Base-by-base conservation (phyloP, 1,140 invertebrate species). In the Laupala kohalensis region DNA sequence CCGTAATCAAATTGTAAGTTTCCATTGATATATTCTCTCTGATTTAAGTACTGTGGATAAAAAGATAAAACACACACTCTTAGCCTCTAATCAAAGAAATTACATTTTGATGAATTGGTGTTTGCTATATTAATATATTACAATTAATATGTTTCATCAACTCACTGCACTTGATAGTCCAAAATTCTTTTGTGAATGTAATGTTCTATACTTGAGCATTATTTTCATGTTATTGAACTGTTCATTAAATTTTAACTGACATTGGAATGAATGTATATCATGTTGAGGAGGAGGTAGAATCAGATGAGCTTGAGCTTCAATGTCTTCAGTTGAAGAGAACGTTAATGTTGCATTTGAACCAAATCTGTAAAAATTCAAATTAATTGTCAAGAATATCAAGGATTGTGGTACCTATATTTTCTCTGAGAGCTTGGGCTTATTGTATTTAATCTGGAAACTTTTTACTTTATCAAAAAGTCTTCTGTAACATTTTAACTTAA, bases 221-320 rank as follows among this genome's bases (percentile, higher is more conserved):
- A 76, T 73, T 2, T 74, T 53, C 13, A 75, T 62, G 19, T 73
- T 69, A 19, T 72, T 73, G 25, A 74, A 76, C 65, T 75, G 71
- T 25, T 77, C 66, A 19, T 69, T 73, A 65, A 74, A 76, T 19
- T 73, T 69, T 5, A 77, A n/a, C 19, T 74, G 74, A 3, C 67
- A 77, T 62, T 81, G 78, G 2, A 89, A 72, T 25, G 84, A 83
- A 76, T 89, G 87, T 5, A 85, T 80, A 69, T 88, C 87, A 25
- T 86, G 82, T 72, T 87, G 83, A 2, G 86, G 86, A 67, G 86
- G 84, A 4, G 88, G 88, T 3, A 89, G 77, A 69, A 84, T 84
- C 0, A 87, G 77, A 73, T 84, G 82, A 13, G 37, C 37, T 0
- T 86, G 79, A 0, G 83, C 75, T 3, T 85, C 79, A 69, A 69